phyloP scores from a whole-genome alignment of 2,888 invertebrate genomes.

The Hetaerina titia region DNA sequence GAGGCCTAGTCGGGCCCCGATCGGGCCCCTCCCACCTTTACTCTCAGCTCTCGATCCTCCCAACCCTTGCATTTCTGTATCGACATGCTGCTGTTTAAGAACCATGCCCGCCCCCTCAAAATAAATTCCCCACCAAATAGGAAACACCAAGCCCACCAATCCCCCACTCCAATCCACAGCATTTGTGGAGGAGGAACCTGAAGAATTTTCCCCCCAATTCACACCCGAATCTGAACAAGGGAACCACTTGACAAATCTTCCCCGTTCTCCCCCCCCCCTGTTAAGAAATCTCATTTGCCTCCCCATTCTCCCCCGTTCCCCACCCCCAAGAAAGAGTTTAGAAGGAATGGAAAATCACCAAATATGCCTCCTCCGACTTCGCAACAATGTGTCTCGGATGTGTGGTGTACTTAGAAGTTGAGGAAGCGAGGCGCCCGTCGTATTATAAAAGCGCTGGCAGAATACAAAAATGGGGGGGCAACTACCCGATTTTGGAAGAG shows the following conservation, averaged over 20 bases:
- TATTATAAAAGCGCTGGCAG: conserved; percentile 68
- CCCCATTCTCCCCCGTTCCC: conserved; percentile 23
- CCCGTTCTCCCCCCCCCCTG: background rate
- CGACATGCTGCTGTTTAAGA: background rate
- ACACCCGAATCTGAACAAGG: background rate
- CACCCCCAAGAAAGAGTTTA: background rate
- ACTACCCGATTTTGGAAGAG: conserved; percentile 68
- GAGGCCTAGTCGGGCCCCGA: background rate
- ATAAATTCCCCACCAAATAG: background rate
- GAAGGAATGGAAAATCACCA: background rate
- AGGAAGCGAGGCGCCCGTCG: conserved; percentile 49
- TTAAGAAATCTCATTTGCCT: conserved; percentile 42
- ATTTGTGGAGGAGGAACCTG: background rate
- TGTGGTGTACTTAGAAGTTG: conserved; percentile 18
- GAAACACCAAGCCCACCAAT: background rate
- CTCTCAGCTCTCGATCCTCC: background rate
- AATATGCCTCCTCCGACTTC: background rate
- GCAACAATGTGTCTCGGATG: background rate
- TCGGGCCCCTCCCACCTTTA: background rate
- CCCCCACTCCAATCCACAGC: background rate
- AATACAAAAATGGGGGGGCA: conserved; percentile 47
- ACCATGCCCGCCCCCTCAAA: background rate
- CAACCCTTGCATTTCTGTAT: conserved; percentile 8
- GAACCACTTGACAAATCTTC: background rate
- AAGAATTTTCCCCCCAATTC: background rate